Evolutionary conservation across 2,113 vertebrate genomes (phyloP).

Genomic region (Anthoscopus minutus): DNA sequence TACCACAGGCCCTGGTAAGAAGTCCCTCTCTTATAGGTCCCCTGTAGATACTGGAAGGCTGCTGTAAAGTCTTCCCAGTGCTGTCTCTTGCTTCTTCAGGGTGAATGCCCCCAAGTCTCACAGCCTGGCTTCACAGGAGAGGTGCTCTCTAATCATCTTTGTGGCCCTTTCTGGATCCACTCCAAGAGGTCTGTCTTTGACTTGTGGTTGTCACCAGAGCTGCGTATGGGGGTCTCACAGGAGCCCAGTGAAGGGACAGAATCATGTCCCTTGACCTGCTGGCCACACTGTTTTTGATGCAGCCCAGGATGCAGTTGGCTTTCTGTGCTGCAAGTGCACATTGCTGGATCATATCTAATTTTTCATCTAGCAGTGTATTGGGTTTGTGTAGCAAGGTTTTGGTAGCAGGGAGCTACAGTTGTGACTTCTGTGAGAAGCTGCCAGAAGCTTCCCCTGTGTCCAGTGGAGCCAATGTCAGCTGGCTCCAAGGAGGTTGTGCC

Average conservation of each 20-base stretch:
- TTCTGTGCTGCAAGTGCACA: neutral
- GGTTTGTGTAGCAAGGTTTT: neutral
- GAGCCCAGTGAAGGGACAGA: neutral
- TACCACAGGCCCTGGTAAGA: neutral
- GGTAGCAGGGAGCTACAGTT: neutral
- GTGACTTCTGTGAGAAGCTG: neutral
- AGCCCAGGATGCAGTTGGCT: neutral
- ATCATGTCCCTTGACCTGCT: neutral
- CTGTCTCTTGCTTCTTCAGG: neutral
- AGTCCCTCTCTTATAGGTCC: neutral
- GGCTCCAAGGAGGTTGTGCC: fast-evolving
- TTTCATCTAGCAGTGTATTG: neutral
- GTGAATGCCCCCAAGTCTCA: neutral
- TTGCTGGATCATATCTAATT: neutral
- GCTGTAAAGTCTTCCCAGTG: neutral
- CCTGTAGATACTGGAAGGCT: neutral
- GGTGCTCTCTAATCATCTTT: neutral
- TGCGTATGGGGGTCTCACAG: neutral
- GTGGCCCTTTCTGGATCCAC: neutral
- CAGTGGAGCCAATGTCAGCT: neutral
- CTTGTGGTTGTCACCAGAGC: neutral
- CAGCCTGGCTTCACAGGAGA: neutral
- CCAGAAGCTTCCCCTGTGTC: neutral
- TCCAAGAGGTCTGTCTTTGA: neutral
- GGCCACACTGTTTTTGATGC: neutral